phyloP scores from a whole-genome alignment of 2,113 vertebrate genomes.

The Neoarius graeffei region DNA sequence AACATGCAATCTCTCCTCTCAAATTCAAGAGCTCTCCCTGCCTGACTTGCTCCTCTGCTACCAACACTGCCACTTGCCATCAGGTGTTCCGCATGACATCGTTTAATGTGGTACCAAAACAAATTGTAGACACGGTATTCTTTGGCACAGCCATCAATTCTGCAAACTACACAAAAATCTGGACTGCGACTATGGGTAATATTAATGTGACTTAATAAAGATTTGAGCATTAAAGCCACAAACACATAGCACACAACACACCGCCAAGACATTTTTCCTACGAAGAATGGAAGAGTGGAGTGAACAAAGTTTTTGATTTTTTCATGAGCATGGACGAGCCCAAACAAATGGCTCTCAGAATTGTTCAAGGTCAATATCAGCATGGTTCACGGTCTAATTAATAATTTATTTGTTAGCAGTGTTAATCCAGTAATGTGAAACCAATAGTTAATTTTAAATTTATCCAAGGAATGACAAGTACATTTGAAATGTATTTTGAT shows the following conservation, averaged over 20 bases:
- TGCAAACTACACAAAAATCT: slow-evolving; percentile 42
- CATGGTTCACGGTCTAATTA: no score
- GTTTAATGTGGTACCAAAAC: slow-evolving; percentile 32
- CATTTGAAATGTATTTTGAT: no score
- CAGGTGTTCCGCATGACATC: neutral
- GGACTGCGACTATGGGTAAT: slow-evolving; percentile 15
- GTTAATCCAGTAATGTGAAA: no score
- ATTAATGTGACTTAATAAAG: neutral
- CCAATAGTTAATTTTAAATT: no score
- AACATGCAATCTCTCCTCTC: no score
- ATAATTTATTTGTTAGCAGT: no score
- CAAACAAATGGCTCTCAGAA: no score
- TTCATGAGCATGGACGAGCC: no score
- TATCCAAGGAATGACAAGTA: no score
- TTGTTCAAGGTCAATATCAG: no score
- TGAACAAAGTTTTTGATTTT: no score
- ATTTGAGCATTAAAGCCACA: neutral
- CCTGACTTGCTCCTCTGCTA: neutral
- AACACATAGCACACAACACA: neutral
- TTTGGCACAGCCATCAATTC: slow-evolving; percentile 48
- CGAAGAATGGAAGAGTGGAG: no score
- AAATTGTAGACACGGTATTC: slow-evolving; percentile 44
- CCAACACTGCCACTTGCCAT: neutral
- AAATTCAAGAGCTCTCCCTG: neutral
- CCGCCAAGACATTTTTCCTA: neutral